Base-by-base conservation (phyloP, 2,113 vertebrate genomes). In the Macaca nemestrina region DNA sequence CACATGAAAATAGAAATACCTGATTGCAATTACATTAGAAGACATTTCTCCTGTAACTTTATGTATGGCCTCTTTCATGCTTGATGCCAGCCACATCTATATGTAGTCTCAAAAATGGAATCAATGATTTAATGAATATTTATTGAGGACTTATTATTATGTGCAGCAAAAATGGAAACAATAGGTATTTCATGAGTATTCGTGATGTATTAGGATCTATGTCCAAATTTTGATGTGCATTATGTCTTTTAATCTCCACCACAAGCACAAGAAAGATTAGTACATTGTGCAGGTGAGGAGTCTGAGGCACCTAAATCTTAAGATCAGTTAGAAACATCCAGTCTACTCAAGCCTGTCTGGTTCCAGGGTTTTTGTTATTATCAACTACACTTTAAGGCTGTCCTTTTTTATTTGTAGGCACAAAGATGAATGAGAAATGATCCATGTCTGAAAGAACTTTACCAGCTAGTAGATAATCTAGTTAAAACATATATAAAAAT, bases 1-100 rank as follows among this genome's bases (percentile, higher is more conserved):
- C 18, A 64, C 6, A 59, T n/a, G 18, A 72, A 92, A 76, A 17
- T 38, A 94, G 59, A 96, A 89, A 61, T 55, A 38, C 3, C 75
- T 92, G 35, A 18, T 72, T 85, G 3, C 43, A 86, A 40, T 86
- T 79, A 50, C 79, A 87, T 96, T 93, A 83, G 81, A 93, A 95
- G 43, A 38, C 5, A 67, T 4, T 68, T 76, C 35, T 78, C 20
- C 61, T 43, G 11, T 81, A 32, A 92, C 12, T 61, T 93, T 90
- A 73, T 17, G 3, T 23, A 48, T n/a, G 43, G 4, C 9, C 16
- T 84, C 20, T 64, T 45, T 16, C 40, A 11, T 93, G 27, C 2
- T 61, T 86, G 94, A 67, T 75, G 72, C 14, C 12, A 81, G 20
- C 14, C 22, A 70, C 8, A 61, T 55, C 27, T 25, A 55, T 30